phyloP scores from a whole-genome alignment of 2,113 vertebrate genomes.

The Vimba vimba region DNA sequence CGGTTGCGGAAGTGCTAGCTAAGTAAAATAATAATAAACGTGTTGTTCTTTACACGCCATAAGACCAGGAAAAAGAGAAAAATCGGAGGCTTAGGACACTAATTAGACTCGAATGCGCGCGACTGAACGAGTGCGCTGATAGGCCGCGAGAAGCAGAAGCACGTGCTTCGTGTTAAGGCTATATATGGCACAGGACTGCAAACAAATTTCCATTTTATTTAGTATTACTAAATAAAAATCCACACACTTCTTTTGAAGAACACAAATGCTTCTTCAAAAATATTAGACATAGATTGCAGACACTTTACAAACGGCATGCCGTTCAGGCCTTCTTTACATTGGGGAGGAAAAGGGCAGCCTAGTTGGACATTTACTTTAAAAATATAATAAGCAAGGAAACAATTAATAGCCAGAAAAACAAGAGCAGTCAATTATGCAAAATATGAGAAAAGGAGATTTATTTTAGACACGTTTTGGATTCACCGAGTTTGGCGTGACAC shows the following conservation, averaged over 20 bases:
- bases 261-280: neutral
- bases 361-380: neutral
- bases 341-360: neutral
- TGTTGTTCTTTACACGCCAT: neutral
- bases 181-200: neutral
- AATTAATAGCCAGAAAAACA: conserved; percentile 5
- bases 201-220: neutral
- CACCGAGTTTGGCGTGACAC: conserved; percentile 23
- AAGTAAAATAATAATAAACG: neutral
- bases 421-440: neutral
- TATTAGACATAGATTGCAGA: neutral
- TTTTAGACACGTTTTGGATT: conserved; percentile 23
- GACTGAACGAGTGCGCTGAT: neutral
- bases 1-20: neutral
- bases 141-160: neutral
- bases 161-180: neutral
- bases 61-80: neutral
- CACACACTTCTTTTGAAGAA: neutral
- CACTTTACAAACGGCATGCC: neutral
- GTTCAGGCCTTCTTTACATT: neutral
- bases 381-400: neutral
- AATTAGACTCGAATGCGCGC: neutral
- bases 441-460: neutral
- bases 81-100: no score
- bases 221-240: neutral